Percentiles rank a stretch among this genome's conserved stretches.
These are phyloP conservation scores for Didymodactylos carnosus DNA, from an alignment of 2,888 invertebrate genomes.

Conservation along the genomic window DNA sequence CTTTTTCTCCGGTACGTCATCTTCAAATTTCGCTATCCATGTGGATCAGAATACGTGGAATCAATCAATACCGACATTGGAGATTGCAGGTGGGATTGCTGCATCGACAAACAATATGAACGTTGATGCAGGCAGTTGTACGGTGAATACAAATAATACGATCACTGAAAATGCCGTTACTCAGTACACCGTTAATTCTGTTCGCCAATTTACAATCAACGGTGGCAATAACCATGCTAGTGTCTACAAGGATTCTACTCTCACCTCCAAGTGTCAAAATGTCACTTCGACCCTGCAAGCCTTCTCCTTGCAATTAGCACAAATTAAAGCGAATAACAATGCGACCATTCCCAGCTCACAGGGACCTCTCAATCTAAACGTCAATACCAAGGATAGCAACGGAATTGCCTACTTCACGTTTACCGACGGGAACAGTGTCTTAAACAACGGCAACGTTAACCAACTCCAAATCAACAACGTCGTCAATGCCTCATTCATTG, in stretches of 20 bases:
- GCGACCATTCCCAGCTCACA: not conserved
- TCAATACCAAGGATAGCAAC: not conserved
- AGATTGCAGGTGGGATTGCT: not conserved
- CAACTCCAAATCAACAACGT: not conserved
- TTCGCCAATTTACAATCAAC: not conserved
- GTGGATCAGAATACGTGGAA: not conserved
- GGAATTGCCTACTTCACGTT: no score
- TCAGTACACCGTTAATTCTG: not conserved
- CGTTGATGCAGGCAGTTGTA: not conserved
- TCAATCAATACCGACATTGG: not conserved
- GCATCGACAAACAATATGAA: not conserved
- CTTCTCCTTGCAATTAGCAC: not conserved
- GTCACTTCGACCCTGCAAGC: not conserved
- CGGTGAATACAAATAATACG: not conserved
- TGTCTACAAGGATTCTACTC: not conserved
- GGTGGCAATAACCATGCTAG: not conserved
- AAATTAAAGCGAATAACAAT: not conserved
- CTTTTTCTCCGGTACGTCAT: not conserved
- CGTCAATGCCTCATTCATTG: not conserved
- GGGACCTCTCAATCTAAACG: not conserved
- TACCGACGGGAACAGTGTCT: not conserved
- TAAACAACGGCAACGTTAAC: not conserved
- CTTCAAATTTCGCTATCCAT: not conserved
- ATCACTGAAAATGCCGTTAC: not conserved
- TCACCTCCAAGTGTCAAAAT: not conserved